Conservation (phyloP, 2,888 invertebrate genomes). For the Atrina japonica region DNA sequence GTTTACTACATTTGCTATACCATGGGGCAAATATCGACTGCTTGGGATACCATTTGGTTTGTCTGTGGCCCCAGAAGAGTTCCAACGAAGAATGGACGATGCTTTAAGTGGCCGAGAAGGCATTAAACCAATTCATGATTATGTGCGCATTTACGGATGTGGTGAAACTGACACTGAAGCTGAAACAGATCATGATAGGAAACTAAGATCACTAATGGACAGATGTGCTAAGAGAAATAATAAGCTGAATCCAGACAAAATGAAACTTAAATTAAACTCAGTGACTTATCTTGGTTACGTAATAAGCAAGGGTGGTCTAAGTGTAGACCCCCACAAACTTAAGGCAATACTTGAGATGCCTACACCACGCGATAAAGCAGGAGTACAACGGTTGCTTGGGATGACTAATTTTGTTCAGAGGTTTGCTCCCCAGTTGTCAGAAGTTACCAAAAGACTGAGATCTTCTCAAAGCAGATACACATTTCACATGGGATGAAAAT, state of each 20-base stretch:
- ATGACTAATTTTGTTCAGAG: slow-evolving; percentile 45
- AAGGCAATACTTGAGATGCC: slow-evolving; percentile 39
- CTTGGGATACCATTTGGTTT: slow-evolving; percentile 48
- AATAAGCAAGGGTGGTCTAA: slow-evolving; percentile 37
- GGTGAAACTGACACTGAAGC: slow-evolving; percentile 44
- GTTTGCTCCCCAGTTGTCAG: slow-evolving; percentile 44
- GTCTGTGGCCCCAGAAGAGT: slow-evolving; percentile 40
- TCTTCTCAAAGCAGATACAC: background rate
- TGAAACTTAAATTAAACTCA: slow-evolving; percentile 22
- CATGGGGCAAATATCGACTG: slow-evolving; percentile 49
- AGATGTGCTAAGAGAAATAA: slow-evolving; percentile 32
- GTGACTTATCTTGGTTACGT: slow-evolving; percentile 44
- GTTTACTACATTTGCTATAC: slow-evolving; percentile 50
- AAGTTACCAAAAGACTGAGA: slow-evolving; percentile 37
- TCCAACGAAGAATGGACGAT: slow-evolving; percentile 43
- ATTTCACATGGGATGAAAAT: slow-evolving; percentile 35
- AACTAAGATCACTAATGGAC: slow-evolving; percentile 28
- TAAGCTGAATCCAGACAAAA: slow-evolving; percentile 41
- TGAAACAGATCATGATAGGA: background rate
- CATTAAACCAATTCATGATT: slow-evolving; percentile 40
- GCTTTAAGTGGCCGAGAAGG: slow-evolving; percentile 35
- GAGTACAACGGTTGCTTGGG: slow-evolving; percentile 42
- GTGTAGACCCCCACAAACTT: slow-evolving; percentile 40
- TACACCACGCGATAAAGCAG: slow-evolving; percentile 37
- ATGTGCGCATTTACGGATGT: slow-evolving; percentile 39